These are phyloP conservation scores for Athalia rosae DNA, from an alignment of 2,888 invertebrate species.

Conservation along the genomic window DNA sequence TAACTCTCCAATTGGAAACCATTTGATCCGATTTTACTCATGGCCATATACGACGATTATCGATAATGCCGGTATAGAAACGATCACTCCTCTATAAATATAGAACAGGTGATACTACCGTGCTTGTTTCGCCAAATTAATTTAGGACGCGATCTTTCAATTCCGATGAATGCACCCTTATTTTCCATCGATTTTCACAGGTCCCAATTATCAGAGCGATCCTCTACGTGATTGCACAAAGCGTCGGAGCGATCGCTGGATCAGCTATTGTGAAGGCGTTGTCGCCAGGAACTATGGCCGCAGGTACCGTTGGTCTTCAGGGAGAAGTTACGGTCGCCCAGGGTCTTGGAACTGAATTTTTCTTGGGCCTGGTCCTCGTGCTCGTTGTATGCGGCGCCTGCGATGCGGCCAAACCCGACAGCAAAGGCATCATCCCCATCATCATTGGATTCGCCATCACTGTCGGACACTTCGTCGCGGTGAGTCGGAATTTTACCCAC, in stretches of 20 bases:
- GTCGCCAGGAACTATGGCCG: constrained; percentile 77
- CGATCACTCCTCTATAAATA: no score
- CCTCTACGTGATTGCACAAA: constrained; percentile 88
- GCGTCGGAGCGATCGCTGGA: constrained; percentile 87
- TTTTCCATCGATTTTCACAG: constrained; percentile 51
- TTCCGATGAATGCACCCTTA: not conserved
- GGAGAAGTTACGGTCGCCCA: constrained; percentile 81
- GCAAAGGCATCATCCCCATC: constrained; percentile 87
- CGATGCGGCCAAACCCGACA: constrained; percentile 86
- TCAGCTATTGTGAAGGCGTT: constrained; percentile 85
- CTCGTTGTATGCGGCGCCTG: constrained; percentile 93
- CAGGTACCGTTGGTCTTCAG: constrained; percentile 82
- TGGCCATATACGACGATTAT: no score
- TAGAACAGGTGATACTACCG: no score
- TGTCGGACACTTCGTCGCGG: constrained; percentile 88
- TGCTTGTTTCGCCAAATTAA: no score
- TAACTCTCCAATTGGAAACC: not conserved
- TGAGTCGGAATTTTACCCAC: constrained; percentile 74
- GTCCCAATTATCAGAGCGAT: constrained; percentile 83
- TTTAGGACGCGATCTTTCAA: not conserved
- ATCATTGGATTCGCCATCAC: constrained; percentile 92
- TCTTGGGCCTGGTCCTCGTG: constrained; percentile 91
- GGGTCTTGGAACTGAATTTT: constrained; percentile 92
- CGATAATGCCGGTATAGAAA: no score
- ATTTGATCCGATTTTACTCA: not conserved